Base-by-base conservation (phyloP, 2,888 invertebrate species). In the Rhaphigaster nebulosa region DNA sequence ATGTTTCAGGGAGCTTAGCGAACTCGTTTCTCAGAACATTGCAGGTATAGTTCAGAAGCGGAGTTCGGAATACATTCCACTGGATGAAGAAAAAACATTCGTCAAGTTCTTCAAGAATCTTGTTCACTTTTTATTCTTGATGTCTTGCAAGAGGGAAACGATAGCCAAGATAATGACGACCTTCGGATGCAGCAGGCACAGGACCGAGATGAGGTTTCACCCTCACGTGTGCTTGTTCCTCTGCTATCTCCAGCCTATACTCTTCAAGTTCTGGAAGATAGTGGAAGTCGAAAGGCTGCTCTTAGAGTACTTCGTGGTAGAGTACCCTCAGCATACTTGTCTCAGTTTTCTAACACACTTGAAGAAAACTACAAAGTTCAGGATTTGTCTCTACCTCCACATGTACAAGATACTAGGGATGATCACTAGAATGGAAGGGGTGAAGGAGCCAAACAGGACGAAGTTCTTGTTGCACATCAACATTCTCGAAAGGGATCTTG, bases 301-400 rank as follows among this genome's bases (percentile, higher is more conserved):
- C 70, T 18, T 76, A 20, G 70, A 76, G 70, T 76, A 38, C 34
- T 76, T 76, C 38, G 70, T 76, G 8, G 18, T 76, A 1, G 70
- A 76, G 23, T 76, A 76, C 20, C 70, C 70, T 20, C 70, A 76
- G 70, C 34, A 76, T n/a, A 38, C 34, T 10, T 76, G 70, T 10
- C 70, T 76, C 70, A 38, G 70, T 23, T 76, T 76, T 10, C 1
- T 76, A 20, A 76, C 18, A 34, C 18, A 38, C 70, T 10, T 76
- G 70, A 76, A 76, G 70, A 76, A 76, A 10, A 76, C 70, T 0
- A 76, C 70, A 1, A 76, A 76, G 38, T 76, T 76, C 34, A 76
- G 70, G 38, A 76, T 76, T 23, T 76, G 70, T 12, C 70, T 76
- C 70, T 76, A 76, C 34, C 70, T 76, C 38, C 70, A 76, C 70